Percentiles rank a stretch among this genome's conserved stretches.
These are phyloP conservation scores for Chydorus sphaericus DNA, from an alignment of 2,888 invertebrate species.

Conservation along the genomic window DNA sequence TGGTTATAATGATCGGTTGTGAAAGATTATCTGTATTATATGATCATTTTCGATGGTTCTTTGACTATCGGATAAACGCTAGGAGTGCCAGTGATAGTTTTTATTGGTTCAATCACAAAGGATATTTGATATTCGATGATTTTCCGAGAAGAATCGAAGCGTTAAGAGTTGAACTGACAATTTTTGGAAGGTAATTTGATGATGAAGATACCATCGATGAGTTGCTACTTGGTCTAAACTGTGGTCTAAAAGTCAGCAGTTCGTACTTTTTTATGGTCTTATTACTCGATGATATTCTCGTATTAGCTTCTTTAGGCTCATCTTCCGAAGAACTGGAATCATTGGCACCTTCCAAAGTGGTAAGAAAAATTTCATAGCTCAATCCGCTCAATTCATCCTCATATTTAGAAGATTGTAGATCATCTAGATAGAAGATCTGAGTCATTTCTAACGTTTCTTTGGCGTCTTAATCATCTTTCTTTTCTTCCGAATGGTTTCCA, in stretches of 20 bases:
- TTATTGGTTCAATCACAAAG: no score
- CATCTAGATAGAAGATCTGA: conserved; percentile 22
- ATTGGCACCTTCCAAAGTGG: conserved; percentile 49
- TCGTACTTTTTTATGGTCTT: neutral
- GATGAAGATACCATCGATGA: no score
- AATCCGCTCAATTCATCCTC: no score
- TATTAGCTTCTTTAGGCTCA: neutral
- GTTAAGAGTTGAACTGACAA: neutral
- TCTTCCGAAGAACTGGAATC: conserved; percentile 28
- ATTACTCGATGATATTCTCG: conserved; percentile 7
- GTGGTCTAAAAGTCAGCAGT: neutral
- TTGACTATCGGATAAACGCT: no score
- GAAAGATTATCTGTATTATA: neutral
- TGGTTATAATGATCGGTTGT: no score
- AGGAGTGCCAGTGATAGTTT: no score
- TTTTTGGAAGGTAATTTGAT: neutral
- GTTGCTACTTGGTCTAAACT: no score
- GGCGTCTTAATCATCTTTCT: conserved; percentile 23
- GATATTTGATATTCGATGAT: neutral
- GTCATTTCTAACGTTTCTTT: conserved; percentile 26
- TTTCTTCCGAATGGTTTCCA: conserved; percentile 22
- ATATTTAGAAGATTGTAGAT: neutral
- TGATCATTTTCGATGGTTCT: neutral
- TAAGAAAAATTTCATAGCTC: conserved; percentile 19
- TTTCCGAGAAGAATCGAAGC: neutral